Conservation (phyloP, 2,797 vertebrate species). For the Squalus acanthias region DNA sequence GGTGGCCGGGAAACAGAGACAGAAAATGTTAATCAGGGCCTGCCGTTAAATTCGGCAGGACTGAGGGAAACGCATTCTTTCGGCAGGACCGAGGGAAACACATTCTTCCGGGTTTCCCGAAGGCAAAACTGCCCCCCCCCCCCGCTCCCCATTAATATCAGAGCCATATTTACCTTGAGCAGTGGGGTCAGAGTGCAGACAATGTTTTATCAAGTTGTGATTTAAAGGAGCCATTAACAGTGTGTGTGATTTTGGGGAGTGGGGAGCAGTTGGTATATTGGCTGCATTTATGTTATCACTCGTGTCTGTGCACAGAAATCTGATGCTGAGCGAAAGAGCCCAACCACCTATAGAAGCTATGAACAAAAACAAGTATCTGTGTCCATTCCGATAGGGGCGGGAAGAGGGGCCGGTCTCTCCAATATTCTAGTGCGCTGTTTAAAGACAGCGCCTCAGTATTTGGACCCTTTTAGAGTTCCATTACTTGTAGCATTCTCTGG, state of each 20-base stretch:
- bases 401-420: neutral
- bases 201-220: neutral
- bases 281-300: neutral
- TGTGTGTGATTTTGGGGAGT: too few relatives aligned
- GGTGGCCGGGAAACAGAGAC: too few relatives aligned
- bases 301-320: neutral
- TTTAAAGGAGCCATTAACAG: neutral
- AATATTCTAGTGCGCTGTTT: neutral
- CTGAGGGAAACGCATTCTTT: too few relatives aligned
- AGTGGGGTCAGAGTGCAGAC: neutral
- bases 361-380: neutral
- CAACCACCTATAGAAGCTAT: neutral
- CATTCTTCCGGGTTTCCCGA: too few relatives aligned
- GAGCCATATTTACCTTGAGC: neutral
- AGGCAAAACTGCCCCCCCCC: too few relatives aligned
- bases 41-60: too few relatives aligned
- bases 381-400: neutral
- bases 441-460: neutral
- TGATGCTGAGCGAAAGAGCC: neutral
- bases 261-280: neutral
- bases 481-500: neutral
- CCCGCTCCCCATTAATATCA: too few relatives aligned
- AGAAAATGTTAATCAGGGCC: too few relatives aligned
- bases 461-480: neutral
- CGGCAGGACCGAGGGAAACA: too few relatives aligned